A percentile compares a stretch with the other conserved stretches of the same genome.
These are phyloP conservation scores for Campaea margaritaria DNA, from an alignment of 2,888 invertebrate genomes.

Conservation along the genomic window DNA sequence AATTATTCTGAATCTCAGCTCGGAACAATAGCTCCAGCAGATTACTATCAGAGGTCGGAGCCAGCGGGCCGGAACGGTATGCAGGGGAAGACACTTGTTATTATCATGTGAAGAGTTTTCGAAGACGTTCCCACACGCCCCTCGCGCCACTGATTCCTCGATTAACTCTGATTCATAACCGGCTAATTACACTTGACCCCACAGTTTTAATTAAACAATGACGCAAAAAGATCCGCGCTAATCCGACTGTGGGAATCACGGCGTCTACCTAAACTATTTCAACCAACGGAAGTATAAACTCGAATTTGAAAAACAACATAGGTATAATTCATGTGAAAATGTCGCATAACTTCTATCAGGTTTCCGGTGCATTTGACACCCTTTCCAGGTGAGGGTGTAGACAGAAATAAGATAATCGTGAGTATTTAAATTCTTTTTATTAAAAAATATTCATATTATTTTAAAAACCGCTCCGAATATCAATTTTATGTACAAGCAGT, in stretches of 20 bases:
- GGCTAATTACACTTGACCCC: conserved; percentile 78
- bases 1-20: conserved; percentile 71
- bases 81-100: conserved; percentile 76
- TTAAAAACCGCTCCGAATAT: conserved; percentile 69
- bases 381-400: background rate
- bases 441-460: conserved; percentile 76
- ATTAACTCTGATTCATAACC: conserved; percentile 80
- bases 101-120: conserved; percentile 83
- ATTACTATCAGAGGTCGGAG: conserved; percentile 80
- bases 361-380: too few species aligned
- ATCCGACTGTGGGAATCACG: conserved; percentile 41
- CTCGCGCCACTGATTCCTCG: conserved; percentile 75
- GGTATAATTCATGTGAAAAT: too few species aligned
- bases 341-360: too few species aligned
- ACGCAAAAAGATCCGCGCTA: conserved; percentile 51
- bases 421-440: conserved; percentile 77
- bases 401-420: conserved; percentile 25
- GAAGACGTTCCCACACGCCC: conserved; percentile 80
- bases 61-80: conserved; percentile 78
- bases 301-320: background rate
- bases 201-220: conserved; percentile 70
- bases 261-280: conserved; percentile 20
- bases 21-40: conserved; percentile 80
- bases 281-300: conserved; percentile 5
- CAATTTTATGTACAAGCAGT: conserved; percentile 50